phyloP scores from a whole-genome alignment of 2,797 vertebrate species.

The Silurus lanzhouensis region DNA sequence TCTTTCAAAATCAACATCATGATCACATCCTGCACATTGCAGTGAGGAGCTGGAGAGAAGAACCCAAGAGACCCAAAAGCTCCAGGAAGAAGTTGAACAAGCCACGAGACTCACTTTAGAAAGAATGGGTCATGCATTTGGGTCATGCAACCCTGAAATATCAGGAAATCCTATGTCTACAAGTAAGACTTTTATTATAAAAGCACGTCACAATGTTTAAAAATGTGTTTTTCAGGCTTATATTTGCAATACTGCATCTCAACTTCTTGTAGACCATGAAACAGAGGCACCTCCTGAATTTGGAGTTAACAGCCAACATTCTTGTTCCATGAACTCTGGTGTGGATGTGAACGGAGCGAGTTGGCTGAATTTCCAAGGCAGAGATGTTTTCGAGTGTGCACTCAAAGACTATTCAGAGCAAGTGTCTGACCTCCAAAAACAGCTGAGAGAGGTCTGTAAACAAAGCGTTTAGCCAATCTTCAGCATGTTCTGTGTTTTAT shows the following conservation, averaged over 20 bases:
- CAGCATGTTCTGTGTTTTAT: background rate
- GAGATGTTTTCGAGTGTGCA: conserved; percentile 60
- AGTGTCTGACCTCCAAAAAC: conserved; percentile 69
- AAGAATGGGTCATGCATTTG: conserved; percentile 57
- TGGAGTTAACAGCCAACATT: conserved; percentile 46
- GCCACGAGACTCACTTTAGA: conserved; percentile 71
- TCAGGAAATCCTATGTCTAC: conserved; percentile 31
- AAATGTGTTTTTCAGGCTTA: no score
- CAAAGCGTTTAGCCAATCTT: background rate
- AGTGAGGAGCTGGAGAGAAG: conserved; percentile 72
- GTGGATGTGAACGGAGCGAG: conserved; percentile 53
- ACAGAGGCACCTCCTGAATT: conserved; percentile 45
- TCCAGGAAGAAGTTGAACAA: conserved; percentile 74
- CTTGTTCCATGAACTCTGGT: conserved; percentile 56
- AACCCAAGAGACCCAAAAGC: conserved; percentile 70
- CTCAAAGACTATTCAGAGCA: conserved; percentile 69
- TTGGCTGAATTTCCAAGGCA: conserved; percentile 48
- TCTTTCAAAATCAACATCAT: background rate
- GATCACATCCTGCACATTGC: conserved; percentile 13
- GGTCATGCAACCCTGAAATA: conserved; percentile 43
- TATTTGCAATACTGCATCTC: background rate
- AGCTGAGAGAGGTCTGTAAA: conserved; percentile 66
- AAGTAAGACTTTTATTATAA: background rate
- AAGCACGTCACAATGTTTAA: background rate
- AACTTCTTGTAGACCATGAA: conserved; percentile 55